Evolutionary conservation across 2,113 vertebrate species (phyloP).

Genomic region (Okapia johnstoni): DNA sequence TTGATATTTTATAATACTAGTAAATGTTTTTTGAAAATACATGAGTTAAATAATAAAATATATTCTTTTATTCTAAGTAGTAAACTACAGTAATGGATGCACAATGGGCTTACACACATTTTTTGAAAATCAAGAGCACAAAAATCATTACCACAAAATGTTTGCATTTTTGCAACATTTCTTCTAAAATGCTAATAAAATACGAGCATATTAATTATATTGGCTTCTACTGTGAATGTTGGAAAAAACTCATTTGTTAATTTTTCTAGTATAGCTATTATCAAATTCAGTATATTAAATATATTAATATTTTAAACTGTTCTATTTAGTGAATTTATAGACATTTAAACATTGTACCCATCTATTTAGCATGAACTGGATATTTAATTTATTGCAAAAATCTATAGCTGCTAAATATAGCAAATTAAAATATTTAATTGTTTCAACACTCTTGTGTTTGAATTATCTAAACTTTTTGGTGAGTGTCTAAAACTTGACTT

Average conservation of each 20-base stretch:
- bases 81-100: background rate
- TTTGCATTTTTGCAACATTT: background rate
- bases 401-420: background rate
- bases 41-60: background rate
- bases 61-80: background rate
- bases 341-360: background rate
- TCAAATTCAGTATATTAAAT: background rate
- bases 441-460: background rate
- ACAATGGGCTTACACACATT: background rate
- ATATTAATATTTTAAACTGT: background rate
- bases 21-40: background rate
- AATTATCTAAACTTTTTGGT: background rate
- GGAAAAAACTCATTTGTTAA: background rate
- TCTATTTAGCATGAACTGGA: background rate
- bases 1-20: background rate
- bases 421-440: background rate
- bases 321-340: background rate
- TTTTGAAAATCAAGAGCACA: background rate
- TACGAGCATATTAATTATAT: background rate
- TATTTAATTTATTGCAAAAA: background rate
- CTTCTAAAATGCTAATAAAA: background rate
- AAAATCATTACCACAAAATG: background rate
- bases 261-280: background rate
- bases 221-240: background rate
- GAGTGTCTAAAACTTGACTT: background rate